A percentile compares a stretch with the other conserved stretches of the same genome.
Conservation (phyloP, 2,113 vertebrate genomes). For the Pongo pygmaeus region DNA sequence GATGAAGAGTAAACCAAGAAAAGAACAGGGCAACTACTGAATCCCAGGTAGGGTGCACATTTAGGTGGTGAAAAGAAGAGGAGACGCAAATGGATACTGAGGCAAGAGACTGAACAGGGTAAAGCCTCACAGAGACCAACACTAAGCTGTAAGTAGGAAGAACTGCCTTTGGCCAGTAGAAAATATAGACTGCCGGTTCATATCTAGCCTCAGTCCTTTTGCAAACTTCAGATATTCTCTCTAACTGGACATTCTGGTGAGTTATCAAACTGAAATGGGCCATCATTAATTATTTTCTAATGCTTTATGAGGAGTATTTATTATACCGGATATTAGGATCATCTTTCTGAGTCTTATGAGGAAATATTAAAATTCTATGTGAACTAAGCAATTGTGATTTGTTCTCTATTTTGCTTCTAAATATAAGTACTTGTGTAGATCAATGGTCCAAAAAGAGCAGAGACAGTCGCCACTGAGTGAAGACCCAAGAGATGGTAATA, state of each 20-base stretch:
- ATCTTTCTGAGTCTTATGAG: neutral
- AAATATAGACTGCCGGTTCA: neutral
- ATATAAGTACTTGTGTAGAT: neutral
- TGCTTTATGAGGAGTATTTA: neutral
- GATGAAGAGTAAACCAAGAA: neutral
- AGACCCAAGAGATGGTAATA: neutral
- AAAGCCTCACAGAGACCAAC: neutral
- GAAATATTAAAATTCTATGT: neutral
- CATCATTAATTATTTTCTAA: neutral
- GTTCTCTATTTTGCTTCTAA: neutral
- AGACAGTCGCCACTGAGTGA: neutral
- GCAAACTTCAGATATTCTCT: neutral
- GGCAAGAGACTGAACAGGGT: neutral
- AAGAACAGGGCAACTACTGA: neutral
- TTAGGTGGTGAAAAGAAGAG: neutral
- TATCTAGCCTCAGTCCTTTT: neutral
- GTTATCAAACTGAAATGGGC: neutral
- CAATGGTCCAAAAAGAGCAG: neutral
- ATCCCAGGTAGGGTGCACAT: accelerated
- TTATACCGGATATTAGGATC: neutral
- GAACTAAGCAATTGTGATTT: neutral
- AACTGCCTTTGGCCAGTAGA: neutral
- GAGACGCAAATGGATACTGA: neutral
- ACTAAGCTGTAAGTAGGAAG: neutral
- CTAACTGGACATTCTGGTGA: neutral